Percentiles rank a stretch among this genome's conserved stretches.
Evolutionary conservation across 1,140 invertebrate genomes (phyloP).

Genomic region (Dryas iulia): DNA sequence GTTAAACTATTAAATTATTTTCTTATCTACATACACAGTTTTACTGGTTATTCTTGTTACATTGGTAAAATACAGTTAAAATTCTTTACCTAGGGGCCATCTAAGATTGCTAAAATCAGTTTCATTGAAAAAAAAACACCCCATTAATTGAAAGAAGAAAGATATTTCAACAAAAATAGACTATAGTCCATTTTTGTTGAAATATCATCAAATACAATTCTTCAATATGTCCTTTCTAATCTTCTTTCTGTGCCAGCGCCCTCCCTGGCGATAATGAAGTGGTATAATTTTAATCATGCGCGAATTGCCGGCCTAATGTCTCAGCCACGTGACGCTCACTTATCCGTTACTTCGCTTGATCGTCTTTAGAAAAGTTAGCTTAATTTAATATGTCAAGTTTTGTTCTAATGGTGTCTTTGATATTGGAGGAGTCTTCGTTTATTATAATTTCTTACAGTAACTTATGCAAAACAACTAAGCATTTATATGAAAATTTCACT

Average conservation of each 20-base stretch:
- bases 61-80: too few species aligned
- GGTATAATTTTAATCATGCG: constrained; percentile 77
- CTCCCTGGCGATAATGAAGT: constrained; percentile 65
- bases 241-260: constrained; percentile 40
- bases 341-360: constrained; percentile 23
- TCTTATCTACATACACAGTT: too few species aligned
- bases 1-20: too few species aligned
- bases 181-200: too few species aligned
- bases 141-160: too few species aligned
- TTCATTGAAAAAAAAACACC: too few species aligned
- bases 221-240: constrained; percentile 25
- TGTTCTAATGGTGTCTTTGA: neutral
- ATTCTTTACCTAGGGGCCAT: too few species aligned
- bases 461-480: neutral
- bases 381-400: constrained; percentile 1
- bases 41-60: too few species aligned
- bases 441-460: neutral
- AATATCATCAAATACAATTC: too few species aligned
- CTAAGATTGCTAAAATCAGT: too few species aligned
- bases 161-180: too few species aligned
- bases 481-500: too few species aligned
- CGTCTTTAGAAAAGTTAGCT: constrained; percentile 29
- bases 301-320: constrained; percentile 69
- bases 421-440: neutral
- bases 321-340: constrained; percentile 57